A percentile compares a stretch with the other conserved stretches of the same genome.
phyloP scores from a whole-genome alignment of 1,140 invertebrate species.

The Batillaria attramentaria region DNA sequence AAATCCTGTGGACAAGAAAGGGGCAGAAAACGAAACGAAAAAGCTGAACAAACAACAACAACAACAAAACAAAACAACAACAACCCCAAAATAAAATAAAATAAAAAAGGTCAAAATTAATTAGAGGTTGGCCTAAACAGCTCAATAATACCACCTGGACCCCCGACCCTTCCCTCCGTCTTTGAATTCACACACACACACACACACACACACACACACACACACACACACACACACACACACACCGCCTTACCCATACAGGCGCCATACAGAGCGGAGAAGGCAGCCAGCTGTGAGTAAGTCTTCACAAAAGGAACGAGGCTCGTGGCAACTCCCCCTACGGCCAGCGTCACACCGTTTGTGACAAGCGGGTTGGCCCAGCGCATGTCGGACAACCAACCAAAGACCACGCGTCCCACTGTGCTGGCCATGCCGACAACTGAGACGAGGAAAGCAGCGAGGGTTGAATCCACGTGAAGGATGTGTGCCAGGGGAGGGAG shows the following conservation, averaged over 20 bases:
- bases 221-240: too few species aligned
- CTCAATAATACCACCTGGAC: too few species aligned
- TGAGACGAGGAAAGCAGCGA: slow-evolving; percentile 87
- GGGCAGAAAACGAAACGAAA: too few species aligned
- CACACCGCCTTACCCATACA: slow-evolving; percentile 89
- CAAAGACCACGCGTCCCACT: slow-evolving; percentile 77
- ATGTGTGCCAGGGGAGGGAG: slow-evolving; percentile 35
- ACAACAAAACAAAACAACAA: too few species aligned
- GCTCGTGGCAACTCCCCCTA: slow-evolving; percentile 89
- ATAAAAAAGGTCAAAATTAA: too few species aligned
- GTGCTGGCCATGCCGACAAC: slow-evolving; percentile 82
- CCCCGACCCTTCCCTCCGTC: too few species aligned
- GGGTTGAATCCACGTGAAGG: slow-evolving; percentile 73
- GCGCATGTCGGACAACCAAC: slow-evolving; percentile 73
- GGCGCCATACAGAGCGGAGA: slow-evolving; percentile 88
- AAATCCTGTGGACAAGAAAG: too few species aligned
- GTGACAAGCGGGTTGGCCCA: slow-evolving; percentile 80
- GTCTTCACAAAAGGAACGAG: slow-evolving; percentile 80
- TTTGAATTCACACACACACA: too few species aligned
- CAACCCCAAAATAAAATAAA: too few species aligned
- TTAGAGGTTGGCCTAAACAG: too few species aligned
- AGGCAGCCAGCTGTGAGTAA: slow-evolving; percentile 81
- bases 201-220: too few species aligned
- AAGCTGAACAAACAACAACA: too few species aligned
- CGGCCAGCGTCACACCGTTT: slow-evolving; percentile 74